These are phyloP conservation scores for Leucoptera coffeella DNA, from an alignment of 2,888 invertebrate genomes.

Conservation along the genomic window DNA sequence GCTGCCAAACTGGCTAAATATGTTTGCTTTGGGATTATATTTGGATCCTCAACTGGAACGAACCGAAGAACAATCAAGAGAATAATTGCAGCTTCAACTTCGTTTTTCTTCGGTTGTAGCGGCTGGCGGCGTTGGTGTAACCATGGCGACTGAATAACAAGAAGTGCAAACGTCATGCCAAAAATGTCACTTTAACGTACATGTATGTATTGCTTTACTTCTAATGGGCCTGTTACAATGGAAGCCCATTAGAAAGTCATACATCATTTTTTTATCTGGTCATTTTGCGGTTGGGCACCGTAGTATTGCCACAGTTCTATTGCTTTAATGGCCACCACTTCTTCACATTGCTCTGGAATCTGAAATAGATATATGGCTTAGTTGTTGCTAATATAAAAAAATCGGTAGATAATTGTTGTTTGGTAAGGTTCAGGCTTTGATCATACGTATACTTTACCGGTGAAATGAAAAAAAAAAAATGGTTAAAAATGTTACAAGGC, in stretches of 20 bases:
- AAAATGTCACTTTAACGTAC: not conserved
- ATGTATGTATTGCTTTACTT: slow-evolving; percentile 16
- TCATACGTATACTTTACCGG: not conserved
- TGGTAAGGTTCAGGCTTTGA: slow-evolving; percentile 1
- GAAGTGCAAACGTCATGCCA: no score
- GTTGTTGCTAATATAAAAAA: no score
- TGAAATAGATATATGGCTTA: no score
- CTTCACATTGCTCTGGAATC: slow-evolving; percentile 75
- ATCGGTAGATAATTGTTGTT: no score
- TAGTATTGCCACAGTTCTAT: slow-evolving; percentile 83
- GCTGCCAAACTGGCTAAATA: no score
- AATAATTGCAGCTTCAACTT: no score
- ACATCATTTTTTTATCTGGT: slow-evolving; percentile 47
- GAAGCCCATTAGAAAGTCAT: slow-evolving; percentile 46
- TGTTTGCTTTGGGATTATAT: no score
- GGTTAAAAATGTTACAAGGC: not conserved
- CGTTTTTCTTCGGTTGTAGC: no score
- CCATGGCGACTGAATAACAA: no score
- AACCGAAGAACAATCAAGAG: no score
- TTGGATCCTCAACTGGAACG: no score
- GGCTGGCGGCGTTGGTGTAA: no score
- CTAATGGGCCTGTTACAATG: slow-evolving; percentile 24
- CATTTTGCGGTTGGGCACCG: slow-evolving; percentile 53
- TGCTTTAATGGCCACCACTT: slow-evolving; percentile 78
- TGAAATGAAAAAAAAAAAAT: slow-evolving; percentile 3